These are phyloP conservation scores for Harlomillsia oculata DNA, from an alignment of 1,140 invertebrate species.

Conservation along the genomic window DNA sequence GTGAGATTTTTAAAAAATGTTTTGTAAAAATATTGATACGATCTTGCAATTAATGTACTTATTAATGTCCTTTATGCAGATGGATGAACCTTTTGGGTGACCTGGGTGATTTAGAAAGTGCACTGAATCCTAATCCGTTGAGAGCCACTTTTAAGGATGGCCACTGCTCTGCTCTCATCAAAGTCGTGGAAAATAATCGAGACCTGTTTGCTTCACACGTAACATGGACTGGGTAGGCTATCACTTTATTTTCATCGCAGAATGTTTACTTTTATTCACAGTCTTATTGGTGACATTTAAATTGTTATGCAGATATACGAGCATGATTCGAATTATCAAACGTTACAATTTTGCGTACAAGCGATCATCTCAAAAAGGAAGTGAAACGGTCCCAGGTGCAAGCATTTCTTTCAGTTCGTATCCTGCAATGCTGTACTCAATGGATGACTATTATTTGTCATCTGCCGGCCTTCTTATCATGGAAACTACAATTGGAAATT, in stretches of 20 bases:
- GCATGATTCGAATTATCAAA: slow-evolving; percentile 82
- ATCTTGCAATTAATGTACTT: neutral
- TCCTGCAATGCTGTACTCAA: slow-evolving; percentile 72
- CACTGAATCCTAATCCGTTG: slow-evolving; percentile 39
- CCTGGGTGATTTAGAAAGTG: slow-evolving; percentile 57
- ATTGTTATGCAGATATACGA: slow-evolving; percentile 51
- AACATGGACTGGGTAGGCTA: slow-evolving; percentile 52
- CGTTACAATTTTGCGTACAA: slow-evolving; percentile 76
- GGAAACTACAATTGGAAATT: slow-evolving; percentile 66
- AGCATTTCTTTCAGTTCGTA: slow-evolving; percentile 75
- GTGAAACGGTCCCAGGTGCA: slow-evolving; percentile 52
- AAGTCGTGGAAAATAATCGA: slow-evolving; percentile 42
- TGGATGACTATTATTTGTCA: slow-evolving; percentile 75
- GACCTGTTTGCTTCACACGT: slow-evolving; percentile 57
- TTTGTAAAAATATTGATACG: neutral
- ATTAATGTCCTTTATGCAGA: slow-evolving; percentile 29
- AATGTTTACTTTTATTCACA: neutral
- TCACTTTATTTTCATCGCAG: neutral
- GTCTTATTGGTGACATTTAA: neutral
- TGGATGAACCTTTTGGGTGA: slow-evolving; percentile 68
- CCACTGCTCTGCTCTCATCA: slow-evolving; percentile 53
- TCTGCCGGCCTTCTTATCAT: slow-evolving; percentile 54
- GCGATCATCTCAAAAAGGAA: slow-evolving; percentile 41
- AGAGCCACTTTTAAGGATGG: slow-evolving; percentile 39
- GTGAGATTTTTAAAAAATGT: slow-evolving; percentile 31